Conservation (phyloP, 2,888 invertebrate species). For the Hydriomena furcata region DNA sequence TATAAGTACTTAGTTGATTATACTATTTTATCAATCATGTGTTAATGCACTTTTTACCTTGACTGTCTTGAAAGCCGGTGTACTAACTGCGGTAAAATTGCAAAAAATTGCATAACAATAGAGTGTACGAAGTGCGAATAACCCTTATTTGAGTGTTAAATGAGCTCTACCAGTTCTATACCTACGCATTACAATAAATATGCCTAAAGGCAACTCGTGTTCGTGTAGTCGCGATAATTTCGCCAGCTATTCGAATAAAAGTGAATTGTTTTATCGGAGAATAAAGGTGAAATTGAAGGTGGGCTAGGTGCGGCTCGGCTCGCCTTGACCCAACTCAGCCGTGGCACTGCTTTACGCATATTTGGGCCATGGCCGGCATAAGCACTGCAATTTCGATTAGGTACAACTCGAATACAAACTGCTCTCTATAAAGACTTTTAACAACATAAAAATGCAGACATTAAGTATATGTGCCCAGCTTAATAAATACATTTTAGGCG, state of each 20-base stretch:
- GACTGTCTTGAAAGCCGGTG: too few species aligned
- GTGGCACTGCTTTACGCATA: constrained; percentile 15
- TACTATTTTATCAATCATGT: too few species aligned
- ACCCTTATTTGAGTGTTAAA: too few species aligned
- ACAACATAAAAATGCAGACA: too few species aligned
- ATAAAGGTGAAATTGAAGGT: constrained; percentile 15
- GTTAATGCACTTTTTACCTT: too few species aligned
- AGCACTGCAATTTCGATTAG: constrained; percentile 16
- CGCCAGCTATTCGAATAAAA: constrained; percentile 2
- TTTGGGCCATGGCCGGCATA: constrained; percentile 21
- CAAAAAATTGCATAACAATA: too few species aligned
- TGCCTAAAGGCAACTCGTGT: background rate
- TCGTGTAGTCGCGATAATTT: constrained; percentile 1
- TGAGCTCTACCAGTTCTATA: too few species aligned
- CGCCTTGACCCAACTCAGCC: constrained; percentile 18
- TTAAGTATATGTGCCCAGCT: too few species aligned
- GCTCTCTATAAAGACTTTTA: background rate
- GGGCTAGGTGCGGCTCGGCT: constrained; percentile 10
- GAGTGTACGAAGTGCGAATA: too few species aligned
- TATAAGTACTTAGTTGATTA: too few species aligned
- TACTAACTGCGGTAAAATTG: too few species aligned
- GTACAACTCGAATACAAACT: background rate
- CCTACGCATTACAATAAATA: background rate
- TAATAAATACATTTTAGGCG: too few species aligned
- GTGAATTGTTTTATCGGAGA: constrained; percentile 7